These are phyloP conservation scores for Lepidotrigona ventralis DNA, from an alignment of 1,140 invertebrate genomes.

Conservation along the genomic window DNA sequence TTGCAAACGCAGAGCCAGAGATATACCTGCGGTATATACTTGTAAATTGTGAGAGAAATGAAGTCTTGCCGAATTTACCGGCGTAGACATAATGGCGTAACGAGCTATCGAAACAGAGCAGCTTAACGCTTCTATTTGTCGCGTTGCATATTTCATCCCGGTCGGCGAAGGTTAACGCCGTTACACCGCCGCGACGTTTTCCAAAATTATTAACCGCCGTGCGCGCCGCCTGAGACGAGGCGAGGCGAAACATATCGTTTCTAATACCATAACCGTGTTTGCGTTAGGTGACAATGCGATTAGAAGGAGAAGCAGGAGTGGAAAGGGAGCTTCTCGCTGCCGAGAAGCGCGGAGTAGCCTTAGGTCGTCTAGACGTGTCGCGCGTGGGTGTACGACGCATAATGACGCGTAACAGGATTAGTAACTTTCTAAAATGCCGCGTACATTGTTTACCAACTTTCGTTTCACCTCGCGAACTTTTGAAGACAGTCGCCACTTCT, in stretches of 20 bases:
- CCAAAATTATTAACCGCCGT: constrained; percentile 40
- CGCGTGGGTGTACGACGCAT: constrained; percentile 20
- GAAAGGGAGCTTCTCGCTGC: background rate
- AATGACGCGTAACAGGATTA: constrained; percentile 41
- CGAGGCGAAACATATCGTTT: constrained; percentile 44
- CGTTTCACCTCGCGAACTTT: constrained; percentile 28
- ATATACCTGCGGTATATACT: background rate
- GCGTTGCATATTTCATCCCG: background rate
- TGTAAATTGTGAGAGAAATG: background rate
- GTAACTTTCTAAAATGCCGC: constrained; percentile 35
- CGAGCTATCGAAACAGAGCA: background rate
- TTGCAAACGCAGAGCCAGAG: background rate
- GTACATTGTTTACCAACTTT: constrained; percentile 34
- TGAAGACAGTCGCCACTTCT: constrained; percentile 5
- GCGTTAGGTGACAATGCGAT: constrained; percentile 56
- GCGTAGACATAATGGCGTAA: background rate
- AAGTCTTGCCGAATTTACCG: background rate
- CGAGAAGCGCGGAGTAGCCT: constrained; percentile 33
- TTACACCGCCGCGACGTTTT: constrained; percentile 11
- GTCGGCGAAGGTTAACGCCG: background rate
- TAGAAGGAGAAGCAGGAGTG: constrained; percentile 30
- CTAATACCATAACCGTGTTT: constrained; percentile 64
- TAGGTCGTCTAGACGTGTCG: constrained; percentile 43
- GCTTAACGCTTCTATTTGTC: background rate
- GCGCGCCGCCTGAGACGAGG: constrained; percentile 13